A percentile compares a stretch with the other conserved stretches of the same genome.
These are phyloP conservation scores for Narcine bancroftii DNA, from an alignment of 2,113 vertebrate species.

Conservation along the genomic window DNA sequence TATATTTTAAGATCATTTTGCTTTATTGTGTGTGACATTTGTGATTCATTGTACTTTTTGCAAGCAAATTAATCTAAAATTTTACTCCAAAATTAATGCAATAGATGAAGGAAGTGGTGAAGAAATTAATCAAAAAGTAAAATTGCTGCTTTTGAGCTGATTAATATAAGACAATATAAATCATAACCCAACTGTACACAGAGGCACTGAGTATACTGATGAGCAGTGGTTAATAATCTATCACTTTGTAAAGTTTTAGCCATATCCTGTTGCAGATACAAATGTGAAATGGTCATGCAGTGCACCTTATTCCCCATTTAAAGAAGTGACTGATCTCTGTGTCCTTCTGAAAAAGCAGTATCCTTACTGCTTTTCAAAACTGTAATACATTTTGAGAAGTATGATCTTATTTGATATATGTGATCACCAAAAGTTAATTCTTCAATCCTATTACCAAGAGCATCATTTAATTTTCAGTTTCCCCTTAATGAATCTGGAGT, in stretches of 20 bases:
- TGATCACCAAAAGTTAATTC: neutral
- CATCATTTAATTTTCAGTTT: neutral
- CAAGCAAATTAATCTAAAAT: neutral
- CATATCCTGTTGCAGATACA: neutral
- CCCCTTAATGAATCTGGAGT: neutral
- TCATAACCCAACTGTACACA: neutral
- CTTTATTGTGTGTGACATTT: neutral
- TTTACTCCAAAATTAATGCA: neutral
- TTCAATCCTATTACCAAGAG: neutral
- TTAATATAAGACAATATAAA: neutral
- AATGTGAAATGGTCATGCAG: neutral
- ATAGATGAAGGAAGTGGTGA: neutral
- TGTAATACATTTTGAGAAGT: neutral
- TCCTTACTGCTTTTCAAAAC: neutral
- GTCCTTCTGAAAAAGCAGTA: neutral
- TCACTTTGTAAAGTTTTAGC: neutral
- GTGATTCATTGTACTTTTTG: neutral
- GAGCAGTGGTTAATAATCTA: neutral
- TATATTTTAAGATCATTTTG: neutral
- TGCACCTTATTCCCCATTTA: neutral
- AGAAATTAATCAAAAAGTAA: neutral
- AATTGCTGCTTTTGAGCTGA: neutral
- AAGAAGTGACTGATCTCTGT: neutral
- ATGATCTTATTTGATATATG: neutral
- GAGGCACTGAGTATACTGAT: too few relatives aligned